These are phyloP conservation scores for Leptobrachium leishanense DNA, from an alignment of 2,113 vertebrate genomes.

Conservation along the genomic window DNA sequence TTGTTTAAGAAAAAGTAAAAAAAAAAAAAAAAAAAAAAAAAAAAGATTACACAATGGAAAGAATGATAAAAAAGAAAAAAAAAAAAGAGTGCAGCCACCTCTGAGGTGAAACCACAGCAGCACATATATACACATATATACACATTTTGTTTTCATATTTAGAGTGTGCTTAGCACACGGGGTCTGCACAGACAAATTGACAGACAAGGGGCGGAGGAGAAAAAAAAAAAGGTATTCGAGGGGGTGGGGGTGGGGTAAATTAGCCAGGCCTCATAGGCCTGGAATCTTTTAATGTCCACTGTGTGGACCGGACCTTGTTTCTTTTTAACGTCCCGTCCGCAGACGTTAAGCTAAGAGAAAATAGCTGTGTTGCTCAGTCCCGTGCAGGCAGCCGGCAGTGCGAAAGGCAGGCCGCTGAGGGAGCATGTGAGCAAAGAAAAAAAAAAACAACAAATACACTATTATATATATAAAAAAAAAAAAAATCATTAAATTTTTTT, in stretches of 20 bases:
- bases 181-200: slow-evolving; percentile 34
- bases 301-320: slow-evolving; percentile 45
- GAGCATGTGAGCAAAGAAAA: slow-evolving; percentile 12
- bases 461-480: not conserved
- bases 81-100: slow-evolving; percentile 33
- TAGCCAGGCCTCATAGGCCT: slow-evolving; percentile 44
- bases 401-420: slow-evolving; percentile 35
- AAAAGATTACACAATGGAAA: slow-evolving; percentile 13
- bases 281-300: slow-evolving; percentile 45
- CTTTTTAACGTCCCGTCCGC: slow-evolving; percentile 46
- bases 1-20: not conserved
- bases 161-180: slow-evolving; percentile 45
- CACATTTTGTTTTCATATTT: slow-evolving; percentile 36
- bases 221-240: not conserved
- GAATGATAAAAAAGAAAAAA: not conserved
- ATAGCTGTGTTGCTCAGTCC: slow-evolving; percentile 30
- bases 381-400: slow-evolving; percentile 38
- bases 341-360: slow-evolving; percentile 44
- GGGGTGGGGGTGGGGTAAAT: slow-evolving; percentile 27
- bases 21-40: slow-evolving; percentile 2
- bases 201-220: slow-evolving; percentile 25
- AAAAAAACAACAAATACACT: slow-evolving; percentile 23
- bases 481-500: slow-evolving; percentile 11
- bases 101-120: slow-evolving; percentile 29
- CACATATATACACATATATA: slow-evolving; percentile 49